Conservation (phyloP, 2,113 vertebrate genomes). For the Spea bombifrons region DNA sequence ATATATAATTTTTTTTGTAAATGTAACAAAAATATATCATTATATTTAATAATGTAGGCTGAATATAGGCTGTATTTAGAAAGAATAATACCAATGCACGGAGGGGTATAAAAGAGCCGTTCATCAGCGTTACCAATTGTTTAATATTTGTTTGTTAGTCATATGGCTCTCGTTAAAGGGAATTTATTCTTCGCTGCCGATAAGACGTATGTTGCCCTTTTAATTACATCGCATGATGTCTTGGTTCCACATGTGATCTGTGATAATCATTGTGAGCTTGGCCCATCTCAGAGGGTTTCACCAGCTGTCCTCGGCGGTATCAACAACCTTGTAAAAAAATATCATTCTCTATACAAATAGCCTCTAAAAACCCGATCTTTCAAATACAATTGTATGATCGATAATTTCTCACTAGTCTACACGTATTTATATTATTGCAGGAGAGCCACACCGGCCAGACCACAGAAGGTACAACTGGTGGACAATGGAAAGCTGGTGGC, state of each 20-base stretch:
- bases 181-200: not conserved
- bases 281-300: too few species aligned
- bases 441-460: not conserved
- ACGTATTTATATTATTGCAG: not conserved
- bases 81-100: too few species aligned
- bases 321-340: too few species aligned
- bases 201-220: not conserved
- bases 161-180: not conserved
- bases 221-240: not conserved
- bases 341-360: too few species aligned
- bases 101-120: too few species aligned
- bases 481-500: slow-evolving; percentile 9
- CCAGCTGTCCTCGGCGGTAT: too few species aligned
- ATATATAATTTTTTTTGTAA: too few species aligned
- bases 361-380: not conserved
- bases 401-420: not conserved
- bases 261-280: not conserved
- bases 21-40: too few species aligned
- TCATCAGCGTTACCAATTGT: too few species aligned
- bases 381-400: not conserved
- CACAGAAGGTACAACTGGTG: not conserved
- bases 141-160: not conserved
- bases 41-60: too few species aligned
- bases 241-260: not conserved
- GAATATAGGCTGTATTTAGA: too few species aligned